Base-by-base conservation (phyloP, 1,140 invertebrate species). In the Drosophila ironensis region DNA sequence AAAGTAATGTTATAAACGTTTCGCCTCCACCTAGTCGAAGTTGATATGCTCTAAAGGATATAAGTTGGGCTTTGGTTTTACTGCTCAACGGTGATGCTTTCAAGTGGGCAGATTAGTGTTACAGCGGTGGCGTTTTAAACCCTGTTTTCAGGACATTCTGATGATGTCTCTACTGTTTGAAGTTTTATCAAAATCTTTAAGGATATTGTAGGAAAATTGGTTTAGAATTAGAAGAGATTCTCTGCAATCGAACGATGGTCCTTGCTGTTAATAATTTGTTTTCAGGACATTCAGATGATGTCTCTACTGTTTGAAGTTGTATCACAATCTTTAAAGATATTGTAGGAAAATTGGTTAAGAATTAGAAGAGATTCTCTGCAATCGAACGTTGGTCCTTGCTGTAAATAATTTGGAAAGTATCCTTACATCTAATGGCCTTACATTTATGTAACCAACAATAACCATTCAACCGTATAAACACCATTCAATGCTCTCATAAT, bases 1-100 rank as follows among this genome's bases (percentile, higher is more conserved):
- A 74, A 78, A 63, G 59, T 63, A 64, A 47, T 64, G 44, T 63
- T 63, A 63, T 64, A 64, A 63, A 64, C 60, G 60, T 46, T 63
- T 59, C 20, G 44, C 60, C 57, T n/a, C 30, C 38, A 22, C 12
- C 30, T 30, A 64, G 60, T 63, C 60, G 24, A 48, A 64, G 60
- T 48, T 64, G 33, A 19, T 48, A 28, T 48, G 33, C 41, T 63
- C 33, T 24, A 30, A 48, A 47, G 57, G 57, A 63, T 22, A 12
- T 35, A 19, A 63, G 56, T 24, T 14, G 5, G 20, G 2, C 14
- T 19, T 28, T 63, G 33, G 24, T 11, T 27, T 9, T 48, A 40
- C 25, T 22, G 53, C 38, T 27, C 5, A 25, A 27, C 17, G 44
- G 33, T 40, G 57, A 48, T 61, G 63, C 30, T 6, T 24, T 20